phyloP scores from a whole-genome alignment of 35 echinoderm and acorn worm species.

The Patiria miniata region DNA sequence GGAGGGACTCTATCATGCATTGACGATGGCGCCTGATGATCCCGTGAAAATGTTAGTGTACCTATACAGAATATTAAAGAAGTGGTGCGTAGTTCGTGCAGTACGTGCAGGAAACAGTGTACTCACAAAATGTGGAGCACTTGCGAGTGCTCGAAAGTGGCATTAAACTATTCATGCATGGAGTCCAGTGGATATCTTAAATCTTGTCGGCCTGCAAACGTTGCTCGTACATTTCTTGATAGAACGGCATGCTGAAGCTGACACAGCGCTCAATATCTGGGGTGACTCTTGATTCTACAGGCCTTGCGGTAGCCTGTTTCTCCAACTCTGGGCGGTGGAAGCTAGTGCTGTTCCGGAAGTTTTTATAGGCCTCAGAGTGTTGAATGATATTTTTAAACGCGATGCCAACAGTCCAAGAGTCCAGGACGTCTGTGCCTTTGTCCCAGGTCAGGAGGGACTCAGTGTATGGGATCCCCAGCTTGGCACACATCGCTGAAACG shows the following conservation, averaged over 20 bases:
- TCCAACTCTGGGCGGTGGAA: neutral
- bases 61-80: too few relatives aligned
- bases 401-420: neutral
- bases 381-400: neutral
- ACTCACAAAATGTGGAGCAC: too few relatives aligned
- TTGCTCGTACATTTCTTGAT: constrained; percentile 15
- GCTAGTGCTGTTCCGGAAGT: constrained; percentile 7
- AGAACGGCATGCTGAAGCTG: neutral
- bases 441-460: constrained; percentile 40
- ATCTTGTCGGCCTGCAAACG: neutral
- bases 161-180: too few relatives aligned
- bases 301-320: neutral
- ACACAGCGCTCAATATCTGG: neutral
- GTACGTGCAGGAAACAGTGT: too few relatives aligned
- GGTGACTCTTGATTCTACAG: neutral
- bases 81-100: too few relatives aligned
- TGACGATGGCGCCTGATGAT: too few relatives aligned
- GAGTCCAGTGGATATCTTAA: neutral
- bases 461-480: constrained; percentile 43
- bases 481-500: constrained; percentile 15
- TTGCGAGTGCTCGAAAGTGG: too few relatives aligned
- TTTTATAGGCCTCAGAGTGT: neutral
- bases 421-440: neutral
- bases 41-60: too few relatives aligned
- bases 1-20: too few relatives aligned